Percentiles rank a stretch among this genome's conserved stretches.
Evolutionary conservation across 37 sponge, comb jelly and placozoan species (phyloP).

Genomic region (Amphimedon queenslandica): DNA sequence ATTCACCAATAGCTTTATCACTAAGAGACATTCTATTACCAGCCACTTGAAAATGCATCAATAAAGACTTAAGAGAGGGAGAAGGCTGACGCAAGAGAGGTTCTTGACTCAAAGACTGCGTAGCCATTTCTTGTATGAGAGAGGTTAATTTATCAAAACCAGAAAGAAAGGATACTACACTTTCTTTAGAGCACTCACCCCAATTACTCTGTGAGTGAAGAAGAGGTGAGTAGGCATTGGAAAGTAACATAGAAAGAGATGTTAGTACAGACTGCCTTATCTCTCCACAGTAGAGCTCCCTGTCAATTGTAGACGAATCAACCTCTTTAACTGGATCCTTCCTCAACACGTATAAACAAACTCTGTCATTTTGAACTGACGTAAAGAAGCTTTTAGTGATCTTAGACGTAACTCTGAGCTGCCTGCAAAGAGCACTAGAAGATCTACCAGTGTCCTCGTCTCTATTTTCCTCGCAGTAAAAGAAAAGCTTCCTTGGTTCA

Average conservation of each 20-base stretch:
- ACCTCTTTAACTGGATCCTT: slow-evolving; percentile 37
- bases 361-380: slow-evolving; percentile 12
- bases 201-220: slow-evolving; percentile 68
- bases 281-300: slow-evolving; percentile 82
- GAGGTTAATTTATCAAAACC: slow-evolving; percentile 36
- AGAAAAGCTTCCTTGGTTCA: slow-evolving; percentile 72
- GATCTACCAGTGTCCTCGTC: neutral
- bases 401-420: slow-evolving; percentile 33
- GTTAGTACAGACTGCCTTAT: slow-evolving; percentile 67
- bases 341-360: slow-evolving; percentile 67
- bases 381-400: slow-evolving; percentile 29
- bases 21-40: neutral
- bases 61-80: neutral
- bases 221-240: slow-evolving; percentile 71
- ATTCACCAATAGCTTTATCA: slow-evolving; percentile 43
- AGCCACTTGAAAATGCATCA: slow-evolving; percentile 1
- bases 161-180: slow-evolving; percentile 43
- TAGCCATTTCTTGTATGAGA: slow-evolving; percentile 27
- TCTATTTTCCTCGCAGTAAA: slow-evolving; percentile 71
- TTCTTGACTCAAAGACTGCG: slow-evolving; percentile 19
- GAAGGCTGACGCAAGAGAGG: slow-evolving; percentile 30
- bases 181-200: slow-evolving; percentile 62
- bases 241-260: slow-evolving; percentile 52
- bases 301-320: slow-evolving; percentile 46
- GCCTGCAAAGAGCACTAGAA: slow-evolving; percentile 21